Percentiles rank a stretch among this genome's conserved stretches.
Conservation (phyloP, 2,888 invertebrate species). For the Leucoptera coffeella region DNA sequence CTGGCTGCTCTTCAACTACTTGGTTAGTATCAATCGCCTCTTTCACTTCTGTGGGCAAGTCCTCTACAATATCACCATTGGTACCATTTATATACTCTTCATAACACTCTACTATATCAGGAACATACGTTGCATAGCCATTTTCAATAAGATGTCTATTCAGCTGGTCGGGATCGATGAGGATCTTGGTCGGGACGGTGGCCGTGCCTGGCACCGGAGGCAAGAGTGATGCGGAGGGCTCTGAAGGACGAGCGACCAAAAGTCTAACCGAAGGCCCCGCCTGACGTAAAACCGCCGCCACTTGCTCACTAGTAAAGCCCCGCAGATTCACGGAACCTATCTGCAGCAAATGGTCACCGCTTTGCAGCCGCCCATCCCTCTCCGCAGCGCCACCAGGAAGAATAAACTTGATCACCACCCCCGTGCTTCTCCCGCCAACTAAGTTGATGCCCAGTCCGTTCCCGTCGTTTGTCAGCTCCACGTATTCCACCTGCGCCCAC, state of each 20-base stretch:
- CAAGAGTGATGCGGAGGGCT: conserved; percentile 76
- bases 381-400: conserved; percentile 96
- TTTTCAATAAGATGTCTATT: conserved; percentile 78
- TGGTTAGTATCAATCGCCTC: conserved; percentile 37
- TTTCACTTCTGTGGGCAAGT: conserved; percentile 32
- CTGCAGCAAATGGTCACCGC: conserved; percentile 97
- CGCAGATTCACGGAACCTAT: conserved; percentile 91
- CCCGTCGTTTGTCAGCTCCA: conserved; percentile 96
- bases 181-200: conserved; percentile 86
- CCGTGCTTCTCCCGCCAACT: conserved; percentile 95
- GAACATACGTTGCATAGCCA: conserved; percentile 57
- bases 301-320: conserved; percentile 95
- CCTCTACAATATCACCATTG: conserved; percentile 18
- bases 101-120: conserved; percentile 36
- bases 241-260: conserved; percentile 89
- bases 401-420: conserved; percentile 97
- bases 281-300: conserved; percentile 63
- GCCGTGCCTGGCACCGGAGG: conserved; percentile 76
- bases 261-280: conserved; percentile 79
- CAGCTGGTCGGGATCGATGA: conserved; percentile 86
- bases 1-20: conserved; percentile 29
- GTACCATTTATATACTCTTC: conserved; percentile 29
- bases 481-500: conserved; percentile 99
- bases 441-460: conserved; percentile 97
- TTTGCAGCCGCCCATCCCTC: conserved; percentile 88